Conservation (phyloP, 2,888 invertebrate species). For the Parapristionchus giblindavisi region DNA sequence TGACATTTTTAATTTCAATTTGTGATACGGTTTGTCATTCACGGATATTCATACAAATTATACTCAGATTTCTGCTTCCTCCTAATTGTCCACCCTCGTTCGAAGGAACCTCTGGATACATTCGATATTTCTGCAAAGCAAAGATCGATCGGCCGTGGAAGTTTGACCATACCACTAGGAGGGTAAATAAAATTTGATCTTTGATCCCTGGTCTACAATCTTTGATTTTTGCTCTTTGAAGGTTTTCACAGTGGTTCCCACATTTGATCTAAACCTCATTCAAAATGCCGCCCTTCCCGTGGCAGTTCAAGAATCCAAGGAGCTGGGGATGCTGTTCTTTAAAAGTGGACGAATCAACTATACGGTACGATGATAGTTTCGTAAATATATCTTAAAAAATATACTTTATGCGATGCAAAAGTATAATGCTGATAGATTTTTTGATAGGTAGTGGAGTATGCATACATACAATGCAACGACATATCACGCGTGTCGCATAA, state of each 20-base stretch:
- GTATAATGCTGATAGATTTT: too few relatives aligned
- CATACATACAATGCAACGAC: too few relatives aligned
- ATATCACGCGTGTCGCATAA: too few relatives aligned
- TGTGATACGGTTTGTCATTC: too few relatives aligned
- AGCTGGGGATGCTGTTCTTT: conserved; percentile 48
- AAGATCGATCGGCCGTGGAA: conserved; percentile 56
- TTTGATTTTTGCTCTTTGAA: not conserved
- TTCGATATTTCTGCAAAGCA: conserved; percentile 51
- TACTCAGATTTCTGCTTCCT: conserved; percentile 41
- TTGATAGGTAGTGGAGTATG: too few relatives aligned
- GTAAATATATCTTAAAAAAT: not conserved
- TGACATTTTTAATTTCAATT: too few relatives aligned
- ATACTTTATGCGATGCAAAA: too few relatives aligned
- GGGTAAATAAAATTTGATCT: conserved; percentile 3
- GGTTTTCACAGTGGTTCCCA: conserved; percentile 50
- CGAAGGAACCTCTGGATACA: conserved; percentile 46
- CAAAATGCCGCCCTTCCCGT: conserved; percentile 40
- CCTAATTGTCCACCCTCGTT: conserved; percentile 45
- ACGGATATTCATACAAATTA: too few relatives aligned
- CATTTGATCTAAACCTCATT: conserved; percentile 51
- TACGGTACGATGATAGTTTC: conserved; percentile 36
- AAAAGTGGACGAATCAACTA: conserved; percentile 45
- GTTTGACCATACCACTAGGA: conserved; percentile 45
- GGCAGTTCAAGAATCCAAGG: conserved; percentile 31
- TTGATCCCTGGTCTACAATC: too few relatives aligned